phyloP scores from a whole-genome alignment of 23 tunicate species.

The Styela plicata region DNA sequence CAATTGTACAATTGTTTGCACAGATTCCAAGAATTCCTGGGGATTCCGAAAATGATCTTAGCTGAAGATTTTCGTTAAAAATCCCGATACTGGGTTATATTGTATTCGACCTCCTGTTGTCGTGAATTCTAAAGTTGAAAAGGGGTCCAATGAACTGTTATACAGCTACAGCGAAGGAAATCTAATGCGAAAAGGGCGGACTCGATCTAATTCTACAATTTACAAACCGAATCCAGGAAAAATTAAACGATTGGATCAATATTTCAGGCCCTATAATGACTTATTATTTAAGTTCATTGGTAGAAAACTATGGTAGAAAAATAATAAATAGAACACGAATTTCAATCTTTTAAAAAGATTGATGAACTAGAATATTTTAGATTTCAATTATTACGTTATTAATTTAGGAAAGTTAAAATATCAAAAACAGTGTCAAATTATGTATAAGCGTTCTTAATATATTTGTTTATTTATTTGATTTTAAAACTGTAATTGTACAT shows the following conservation, averaged over 20 bases:
- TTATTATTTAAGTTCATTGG: background rate
- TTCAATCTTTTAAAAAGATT: too few relatives aligned
- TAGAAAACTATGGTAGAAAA: background rate
- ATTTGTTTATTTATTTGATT: too few relatives aligned
- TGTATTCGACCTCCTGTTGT: background rate
- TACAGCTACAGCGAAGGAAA: background rate
- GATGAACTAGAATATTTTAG: too few relatives aligned
- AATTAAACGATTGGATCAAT: background rate
- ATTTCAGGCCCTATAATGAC: background rate
- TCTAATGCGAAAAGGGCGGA: background rate
- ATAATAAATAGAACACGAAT: too few relatives aligned
- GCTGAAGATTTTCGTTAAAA: background rate
- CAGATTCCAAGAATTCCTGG: background rate
- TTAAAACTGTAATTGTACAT: too few relatives aligned
- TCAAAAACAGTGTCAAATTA: too few relatives aligned
- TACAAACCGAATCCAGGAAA: background rate
- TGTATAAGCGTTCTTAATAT: too few relatives aligned
- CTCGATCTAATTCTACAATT: background rate
- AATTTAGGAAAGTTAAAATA: too few relatives aligned
- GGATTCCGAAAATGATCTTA: background rate
- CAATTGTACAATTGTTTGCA: too few relatives aligned
- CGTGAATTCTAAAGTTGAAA: background rate
- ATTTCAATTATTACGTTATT: too few relatives aligned
- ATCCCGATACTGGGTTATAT: background rate
- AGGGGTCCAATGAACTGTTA: background rate